These are phyloP conservation scores for Macrobrachium nipponense DNA, from an alignment of 1,140 invertebrate species.

Conservation along the genomic window DNA sequence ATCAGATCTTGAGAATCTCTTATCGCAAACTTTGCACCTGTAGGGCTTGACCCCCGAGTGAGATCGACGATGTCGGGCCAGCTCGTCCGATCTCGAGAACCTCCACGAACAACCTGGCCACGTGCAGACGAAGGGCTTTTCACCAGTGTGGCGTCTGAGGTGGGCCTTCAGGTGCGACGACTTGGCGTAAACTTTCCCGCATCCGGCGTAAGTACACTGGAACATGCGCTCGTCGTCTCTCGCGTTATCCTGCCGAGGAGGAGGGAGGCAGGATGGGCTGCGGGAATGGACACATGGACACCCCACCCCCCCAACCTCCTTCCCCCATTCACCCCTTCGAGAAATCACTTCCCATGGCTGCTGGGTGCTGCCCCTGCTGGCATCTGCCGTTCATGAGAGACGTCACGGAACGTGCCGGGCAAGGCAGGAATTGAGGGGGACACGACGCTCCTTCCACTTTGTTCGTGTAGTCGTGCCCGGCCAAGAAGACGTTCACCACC, in stretches of 20 bases:
- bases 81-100: constrained; percentile 93
- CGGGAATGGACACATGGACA: too few species aligned
- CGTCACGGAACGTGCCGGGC: neutral
- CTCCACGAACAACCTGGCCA: constrained; percentile 94
- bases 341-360: neutral
- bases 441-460: constrained; percentile 56
- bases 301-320: too few species aligned
- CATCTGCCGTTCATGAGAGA: neutral
- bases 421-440: neutral
- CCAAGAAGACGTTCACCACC: constrained; percentile 52
- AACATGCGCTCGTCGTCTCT: constrained; percentile 72
- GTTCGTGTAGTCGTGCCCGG: constrained; percentile 65
- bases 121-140: constrained; percentile 92
- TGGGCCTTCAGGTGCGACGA: constrained; percentile 93
- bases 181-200: constrained; percentile 86
- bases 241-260: constrained; percentile 33
- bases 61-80: constrained; percentile 84
- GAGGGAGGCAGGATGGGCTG: neutral
- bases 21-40: constrained; percentile 83
- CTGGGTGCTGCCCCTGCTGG: neutral
- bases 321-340: constrained; percentile 16
- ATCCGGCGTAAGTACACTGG: constrained; percentile 75
- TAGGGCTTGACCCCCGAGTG: constrained; percentile 90
- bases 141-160: constrained; percentile 90
- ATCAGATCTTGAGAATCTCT: constrained; percentile 89